Conservation (phyloP, 2,797 vertebrate genomes). For the Merluccius polli region DNA sequence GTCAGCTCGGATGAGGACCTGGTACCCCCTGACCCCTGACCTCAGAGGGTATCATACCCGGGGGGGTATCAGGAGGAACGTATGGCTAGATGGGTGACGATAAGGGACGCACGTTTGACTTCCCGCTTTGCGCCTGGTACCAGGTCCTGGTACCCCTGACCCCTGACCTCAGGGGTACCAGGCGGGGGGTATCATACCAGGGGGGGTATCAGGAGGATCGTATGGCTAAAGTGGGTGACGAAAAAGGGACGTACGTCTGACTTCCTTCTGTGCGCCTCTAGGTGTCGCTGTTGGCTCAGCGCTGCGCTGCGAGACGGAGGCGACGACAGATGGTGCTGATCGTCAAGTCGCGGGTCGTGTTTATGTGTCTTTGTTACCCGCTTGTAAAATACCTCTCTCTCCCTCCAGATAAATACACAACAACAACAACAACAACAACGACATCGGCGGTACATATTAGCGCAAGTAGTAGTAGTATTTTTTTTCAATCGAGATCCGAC, state of each 20-base stretch:
- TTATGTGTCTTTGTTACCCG: constrained; percentile 55
- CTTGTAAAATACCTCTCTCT: constrained; percentile 53
- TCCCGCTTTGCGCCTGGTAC: too few relatives aligned
- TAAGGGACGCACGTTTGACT: not conserved
- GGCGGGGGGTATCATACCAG: too few relatives aligned
- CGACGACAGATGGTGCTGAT: constrained; percentile 54
- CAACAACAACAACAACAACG: too few relatives aligned
- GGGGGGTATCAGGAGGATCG: too few relatives aligned
- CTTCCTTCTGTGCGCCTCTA: constrained; percentile 43
- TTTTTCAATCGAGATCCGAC: constrained; percentile 59
- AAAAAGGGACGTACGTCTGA: not conserved
- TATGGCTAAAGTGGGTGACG: too few relatives aligned
- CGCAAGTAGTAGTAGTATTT: constrained; percentile 18
- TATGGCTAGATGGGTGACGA: too few relatives aligned
- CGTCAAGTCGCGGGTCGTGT: constrained; percentile 45
- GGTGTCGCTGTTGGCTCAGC: constrained; percentile 66
- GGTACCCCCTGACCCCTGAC: too few relatives aligned
- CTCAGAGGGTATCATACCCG: too few relatives aligned
- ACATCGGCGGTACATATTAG: constrained; percentile 40
- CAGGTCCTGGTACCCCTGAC: too few relatives aligned
- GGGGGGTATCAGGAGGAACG: too few relatives aligned
- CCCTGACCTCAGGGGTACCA: too few relatives aligned
- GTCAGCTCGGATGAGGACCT: not conserved
- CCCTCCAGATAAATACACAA: constrained; percentile 62
- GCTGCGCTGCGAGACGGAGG: constrained; percentile 9